These are phyloP conservation scores for Andrena fulva DNA, from an alignment of 2,888 invertebrate genomes.

Conservation along the genomic window DNA sequence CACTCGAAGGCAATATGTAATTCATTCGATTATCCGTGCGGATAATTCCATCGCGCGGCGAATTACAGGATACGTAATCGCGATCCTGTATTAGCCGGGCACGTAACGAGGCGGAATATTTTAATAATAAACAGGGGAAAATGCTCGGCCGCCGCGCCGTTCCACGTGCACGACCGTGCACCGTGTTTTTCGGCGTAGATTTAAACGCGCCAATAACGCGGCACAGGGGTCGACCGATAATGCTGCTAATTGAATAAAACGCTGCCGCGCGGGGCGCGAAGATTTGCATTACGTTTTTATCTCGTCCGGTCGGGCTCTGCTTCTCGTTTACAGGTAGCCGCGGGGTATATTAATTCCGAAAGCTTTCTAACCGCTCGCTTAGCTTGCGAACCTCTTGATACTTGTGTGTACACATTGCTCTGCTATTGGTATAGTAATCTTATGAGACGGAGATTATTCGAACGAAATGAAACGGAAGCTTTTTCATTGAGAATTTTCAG, in stretches of 20 bases:
- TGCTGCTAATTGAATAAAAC: conserved; percentile 50
- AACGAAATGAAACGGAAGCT: neutral
- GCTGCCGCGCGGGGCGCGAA: conserved; percentile 13
- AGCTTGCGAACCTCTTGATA: conserved; percentile 1
- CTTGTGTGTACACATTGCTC: no score
- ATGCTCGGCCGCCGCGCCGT: conserved; percentile 19
- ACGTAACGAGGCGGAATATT: conserved; percentile 64
- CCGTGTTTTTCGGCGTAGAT: conserved; percentile 25
- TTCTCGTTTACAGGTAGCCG: conserved; percentile 16
- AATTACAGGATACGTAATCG: conserved; percentile 50
- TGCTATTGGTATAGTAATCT: neutral
- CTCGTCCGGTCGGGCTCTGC: conserved; percentile 4
- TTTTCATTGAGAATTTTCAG: neutral
- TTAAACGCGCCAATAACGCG: conserved; percentile 42
- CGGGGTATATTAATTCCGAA: conserved; percentile 33
- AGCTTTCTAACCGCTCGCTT: conserved; percentile 12
- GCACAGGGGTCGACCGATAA: conserved; percentile 27
- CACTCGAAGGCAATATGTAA: conserved; percentile 59
- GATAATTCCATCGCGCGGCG: conserved; percentile 58
- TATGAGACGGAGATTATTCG: neutral
- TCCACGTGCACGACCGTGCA: neutral
- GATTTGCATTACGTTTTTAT: conserved; percentile 51
- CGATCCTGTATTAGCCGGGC: conserved; percentile 22
- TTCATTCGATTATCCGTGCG: conserved; percentile 56
- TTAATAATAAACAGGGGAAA: conserved; percentile 67